A percentile compares a stretch with the other conserved stretches of the same genome.
These are phyloP conservation scores for Motacilla alba DNA, from an alignment of 2,113 vertebrate species.

Conservation along the genomic window DNA sequence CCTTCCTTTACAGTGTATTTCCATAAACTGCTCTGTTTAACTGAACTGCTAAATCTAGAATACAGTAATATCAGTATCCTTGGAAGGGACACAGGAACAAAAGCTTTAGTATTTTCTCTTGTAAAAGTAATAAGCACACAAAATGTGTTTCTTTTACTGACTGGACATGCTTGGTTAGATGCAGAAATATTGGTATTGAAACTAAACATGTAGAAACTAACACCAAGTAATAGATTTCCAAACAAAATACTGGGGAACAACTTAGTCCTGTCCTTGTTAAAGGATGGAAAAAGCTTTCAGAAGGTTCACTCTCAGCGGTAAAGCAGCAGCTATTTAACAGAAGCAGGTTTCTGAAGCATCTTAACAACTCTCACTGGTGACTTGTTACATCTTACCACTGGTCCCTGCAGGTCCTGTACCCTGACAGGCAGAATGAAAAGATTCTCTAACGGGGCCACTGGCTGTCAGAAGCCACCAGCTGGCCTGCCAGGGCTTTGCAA, in stretches of 20 bases:
- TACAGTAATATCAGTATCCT: not conserved
- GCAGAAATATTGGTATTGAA: not conserved
- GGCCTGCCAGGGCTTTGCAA: slow-evolving; percentile 81
- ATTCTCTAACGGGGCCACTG: slow-evolving; percentile 75
- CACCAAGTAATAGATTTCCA: not conserved
- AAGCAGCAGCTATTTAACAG: slow-evolving; percentile 51
- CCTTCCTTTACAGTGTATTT: not conserved
- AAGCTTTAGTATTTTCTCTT: not conserved
- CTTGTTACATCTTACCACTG: slow-evolving; percentile 72
- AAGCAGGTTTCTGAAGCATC: slow-evolving; percentile 70
- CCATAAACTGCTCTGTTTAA: not conserved
- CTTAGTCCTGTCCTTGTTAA: slow-evolving; percentile 37
- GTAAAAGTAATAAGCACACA: not conserved
- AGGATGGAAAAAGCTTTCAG: slow-evolving; percentile 35
- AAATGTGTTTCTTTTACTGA: not conserved
- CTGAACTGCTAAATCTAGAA: not conserved
- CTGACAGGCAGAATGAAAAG: slow-evolving; percentile 83
- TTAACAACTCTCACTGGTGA: slow-evolving; percentile 73
- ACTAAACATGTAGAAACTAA: slow-evolving; percentile 12
- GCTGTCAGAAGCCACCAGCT: slow-evolving; percentile 88
- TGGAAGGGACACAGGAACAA: not conserved
- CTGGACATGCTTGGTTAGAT: not conserved
- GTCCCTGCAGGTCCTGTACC: slow-evolving; percentile 78
- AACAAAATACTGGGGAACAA: slow-evolving; percentile 11
- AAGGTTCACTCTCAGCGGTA: slow-evolving; percentile 23